Conservation (phyloP, 2,888 invertebrate species). For the Ligdia adustata region DNA sequence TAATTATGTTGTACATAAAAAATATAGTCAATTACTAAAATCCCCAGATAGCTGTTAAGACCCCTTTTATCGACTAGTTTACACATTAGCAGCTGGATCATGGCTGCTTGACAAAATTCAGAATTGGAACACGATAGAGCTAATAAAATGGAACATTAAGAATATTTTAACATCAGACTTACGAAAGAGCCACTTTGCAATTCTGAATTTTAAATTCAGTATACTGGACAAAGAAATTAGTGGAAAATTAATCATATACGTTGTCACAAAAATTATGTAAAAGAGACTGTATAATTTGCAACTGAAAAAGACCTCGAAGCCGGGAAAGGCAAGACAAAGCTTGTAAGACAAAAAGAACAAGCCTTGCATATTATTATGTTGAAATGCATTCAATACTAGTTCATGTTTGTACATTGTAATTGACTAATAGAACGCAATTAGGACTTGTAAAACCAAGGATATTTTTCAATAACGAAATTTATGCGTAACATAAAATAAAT, state of each 20-base stretch:
- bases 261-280: constrained; percentile 20
- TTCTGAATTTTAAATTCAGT: constrained; percentile 7
- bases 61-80: no score
- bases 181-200: constrained; percentile 7
- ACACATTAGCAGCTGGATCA: no score
- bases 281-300: constrained; percentile 12
- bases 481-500: no score
- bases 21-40: not conserved
- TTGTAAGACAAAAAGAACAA: constrained; percentile 11
- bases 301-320: constrained; percentile 15
- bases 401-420: constrained; percentile 7
- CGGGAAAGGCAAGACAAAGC: constrained; percentile 15
- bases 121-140: not conserved
- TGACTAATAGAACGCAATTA: constrained; percentile 1
- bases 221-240: constrained; percentile 12
- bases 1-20: not conserved
- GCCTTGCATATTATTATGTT: not conserved
- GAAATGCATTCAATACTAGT: constrained; percentile 9
- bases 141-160: not conserved
- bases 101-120: not conserved
- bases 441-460: not conserved
- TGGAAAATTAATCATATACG: constrained; percentile 11
- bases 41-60: not conserved
- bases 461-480: no score
- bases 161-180: not conserved